phyloP scores from a whole-genome alignment of 2,113 vertebrate genomes.

The Trochalopteron elliotii region DNA sequence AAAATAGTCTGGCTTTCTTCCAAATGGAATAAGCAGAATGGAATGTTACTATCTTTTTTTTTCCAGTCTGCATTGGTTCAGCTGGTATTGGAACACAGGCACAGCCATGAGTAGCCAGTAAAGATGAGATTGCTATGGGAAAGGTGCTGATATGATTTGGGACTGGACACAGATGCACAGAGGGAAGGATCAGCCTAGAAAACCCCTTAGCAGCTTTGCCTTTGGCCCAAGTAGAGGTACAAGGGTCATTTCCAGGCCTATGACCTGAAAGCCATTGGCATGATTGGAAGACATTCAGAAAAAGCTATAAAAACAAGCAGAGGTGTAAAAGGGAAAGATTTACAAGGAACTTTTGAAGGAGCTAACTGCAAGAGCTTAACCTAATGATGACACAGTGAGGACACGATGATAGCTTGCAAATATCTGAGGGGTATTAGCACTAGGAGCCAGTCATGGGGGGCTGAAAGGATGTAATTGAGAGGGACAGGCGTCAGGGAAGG shows the following conservation, averaged over 20 bases:
- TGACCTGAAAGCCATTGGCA: neutral
- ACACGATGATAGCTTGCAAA: constrained; percentile 55
- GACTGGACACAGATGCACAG: neutral
- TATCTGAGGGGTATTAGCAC: constrained; percentile 51
- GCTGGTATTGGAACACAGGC: neutral
- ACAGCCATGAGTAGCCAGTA: neutral
- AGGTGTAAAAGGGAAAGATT: constrained; percentile 52
- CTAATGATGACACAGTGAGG: constrained; percentile 36
- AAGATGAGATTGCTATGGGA: neutral
- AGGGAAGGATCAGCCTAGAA: neutral
- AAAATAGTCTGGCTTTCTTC: neutral
- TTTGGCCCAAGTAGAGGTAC: neutral
- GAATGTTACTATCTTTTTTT: neutral
- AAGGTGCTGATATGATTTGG: neutral
- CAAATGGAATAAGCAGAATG: neutral
- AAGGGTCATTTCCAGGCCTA: neutral
- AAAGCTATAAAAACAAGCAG: constrained; percentile 40
- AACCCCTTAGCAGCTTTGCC: neutral
- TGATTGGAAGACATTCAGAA: constrained; percentile 23
- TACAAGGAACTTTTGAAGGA: constrained; percentile 60
- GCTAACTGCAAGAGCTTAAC: constrained; percentile 28
- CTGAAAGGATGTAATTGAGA: constrained; percentile 30
- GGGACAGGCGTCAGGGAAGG: neutral
- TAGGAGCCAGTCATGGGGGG: neutral
- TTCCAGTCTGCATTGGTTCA: neutral